Evolutionary conservation across 2,113 vertebrate genomes (phyloP), one percentile per base, ranked within the genome.

Genomic region (Alces alces): DNA sequence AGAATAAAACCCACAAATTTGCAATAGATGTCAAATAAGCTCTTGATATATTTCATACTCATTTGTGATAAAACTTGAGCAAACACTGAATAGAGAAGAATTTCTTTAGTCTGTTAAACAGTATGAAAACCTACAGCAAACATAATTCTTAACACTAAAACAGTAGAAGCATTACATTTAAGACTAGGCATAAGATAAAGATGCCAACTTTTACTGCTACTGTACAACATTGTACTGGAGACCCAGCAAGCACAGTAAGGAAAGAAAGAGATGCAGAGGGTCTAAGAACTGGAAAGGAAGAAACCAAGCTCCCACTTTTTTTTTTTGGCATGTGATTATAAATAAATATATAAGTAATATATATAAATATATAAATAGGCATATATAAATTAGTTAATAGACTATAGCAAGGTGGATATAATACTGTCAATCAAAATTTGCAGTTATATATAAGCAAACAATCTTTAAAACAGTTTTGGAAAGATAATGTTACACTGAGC

Each of bases 391-490:
- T 21, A 19, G 19, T 36, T 70, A 80, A 39, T 17, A 79, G 52
- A 76, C 7, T 54, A 64, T 91, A 66, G 8, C 25, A 6, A 85
- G 36, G 23, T 83, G 33, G 11, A 58, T 91, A 14, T 45, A 88
- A 88, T 50, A 87, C 27, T 33, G 50, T 45, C 30, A 55, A 55
- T 21, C 16, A 95, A 95, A 88, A 30, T 64, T 83, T 82, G 30
- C 13, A 54, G 76, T 96, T 66, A 52, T 92, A 47, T 89, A 45
- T 6, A 89, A 45, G 5, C 33, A 95, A 91, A 94, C 2, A 80
- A 60, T 39, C 60, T 85, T 30, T 88, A 60, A 52, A 93, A 83
- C n/a, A 87, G 73, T 95, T 92, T 96, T 90, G 23, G 83, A 90
- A 94, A 66, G 15, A 33, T 64, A 45, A 66, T 86, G 76, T 54